Evolutionary conservation across 2,888 invertebrate species (phyloP).

Genomic region (Drosophila greeni): DNA sequence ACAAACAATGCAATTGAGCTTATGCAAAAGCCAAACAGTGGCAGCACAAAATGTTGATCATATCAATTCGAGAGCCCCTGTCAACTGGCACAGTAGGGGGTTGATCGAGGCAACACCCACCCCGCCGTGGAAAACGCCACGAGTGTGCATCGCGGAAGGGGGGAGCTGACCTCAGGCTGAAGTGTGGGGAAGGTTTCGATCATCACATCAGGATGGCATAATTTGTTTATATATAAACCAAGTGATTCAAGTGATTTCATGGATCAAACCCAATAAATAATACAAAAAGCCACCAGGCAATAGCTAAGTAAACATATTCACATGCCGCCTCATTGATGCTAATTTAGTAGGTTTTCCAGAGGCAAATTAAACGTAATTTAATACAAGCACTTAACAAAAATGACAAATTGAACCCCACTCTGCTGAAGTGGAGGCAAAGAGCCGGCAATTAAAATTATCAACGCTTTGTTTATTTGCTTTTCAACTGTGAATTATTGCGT

Average conservation of each 20-base stretch:
- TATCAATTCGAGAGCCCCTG: constrained; percentile 66
- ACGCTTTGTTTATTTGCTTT: constrained; percentile 20
- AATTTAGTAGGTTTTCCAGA: constrained; percentile 35
- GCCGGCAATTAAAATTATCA: constrained; percentile 27
- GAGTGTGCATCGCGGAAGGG: constrained; percentile 53
- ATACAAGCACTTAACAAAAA: constrained; percentile 56
- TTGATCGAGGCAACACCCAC: constrained; percentile 6
- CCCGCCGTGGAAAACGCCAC: constrained; percentile 13
- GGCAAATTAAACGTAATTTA: constrained; percentile 63
- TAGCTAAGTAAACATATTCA: constrained; percentile 51
- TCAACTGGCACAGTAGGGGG: constrained; percentile 66
- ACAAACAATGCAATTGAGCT: constrained; percentile 62
- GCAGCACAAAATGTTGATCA: constrained; percentile 58
- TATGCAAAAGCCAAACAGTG: constrained; percentile 48
- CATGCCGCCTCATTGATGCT: constrained; percentile 49
- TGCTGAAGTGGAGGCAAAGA: constrained; percentile 14
- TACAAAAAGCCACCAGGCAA: constrained; percentile 51
- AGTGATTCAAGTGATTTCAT: constrained; percentile 70
- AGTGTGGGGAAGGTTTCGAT: neutral
- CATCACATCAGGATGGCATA: constrained; percentile 51
- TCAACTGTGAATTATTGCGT: constrained; percentile 10
- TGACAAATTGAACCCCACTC: constrained; percentile 49
- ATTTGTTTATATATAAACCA: constrained; percentile 66
- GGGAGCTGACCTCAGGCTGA: constrained; percentile 22
- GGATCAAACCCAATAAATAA: constrained; percentile 43